Evolutionary conservation across 2,888 invertebrate species (phyloP), one percentile per base, ranked within the genome.

Genomic region (Cheilosia soror): DNA sequence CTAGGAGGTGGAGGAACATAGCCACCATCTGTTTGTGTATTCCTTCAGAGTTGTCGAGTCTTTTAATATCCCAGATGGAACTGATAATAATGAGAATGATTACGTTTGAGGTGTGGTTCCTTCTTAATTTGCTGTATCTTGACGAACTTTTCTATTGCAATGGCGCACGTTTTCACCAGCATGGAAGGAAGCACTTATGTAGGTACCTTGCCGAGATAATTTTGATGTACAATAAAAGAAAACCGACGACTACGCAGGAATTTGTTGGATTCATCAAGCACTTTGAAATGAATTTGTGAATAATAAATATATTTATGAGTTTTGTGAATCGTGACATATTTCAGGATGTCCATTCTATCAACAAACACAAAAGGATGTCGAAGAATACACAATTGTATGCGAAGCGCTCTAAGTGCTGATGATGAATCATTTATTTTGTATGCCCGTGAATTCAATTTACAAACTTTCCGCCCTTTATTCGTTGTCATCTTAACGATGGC

Each of bases 21-120:
- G 37, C 20, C 42, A 9, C 20, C 20, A 5, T 57, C 73, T 76
- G 60, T 47, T 80, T 80, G 40, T 7, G 62, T 80, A 84, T 84
- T 75, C 80, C 4, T 49, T 31, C 20, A 60, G 60, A 75, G 84
- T 76, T 15, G 6, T 51, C 40, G 55, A 49, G 15, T 71, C 75
- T 60, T 80, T 71, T 60, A 79, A 76, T 80, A 84, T 49, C 73
- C 27, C 44, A 44, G 60, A 77, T 62, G 27, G 57, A 66, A 71
- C 66, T 77, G 65, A 75, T 79, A 75, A 69, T 75, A 75, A 84
- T 79, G 53, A 60, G 65, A 71, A 80, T 71, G 49, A 76, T 81
- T 58, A 76, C 49, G 15, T 29, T 76, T 33, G 47, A 25, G 49
- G 60, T 44, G 25, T 53, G 60, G 33, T 37, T 69, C 37, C 53